Conservation (phyloP, 2,797 vertebrate species). For the Acipenser transmontanus region DNA sequence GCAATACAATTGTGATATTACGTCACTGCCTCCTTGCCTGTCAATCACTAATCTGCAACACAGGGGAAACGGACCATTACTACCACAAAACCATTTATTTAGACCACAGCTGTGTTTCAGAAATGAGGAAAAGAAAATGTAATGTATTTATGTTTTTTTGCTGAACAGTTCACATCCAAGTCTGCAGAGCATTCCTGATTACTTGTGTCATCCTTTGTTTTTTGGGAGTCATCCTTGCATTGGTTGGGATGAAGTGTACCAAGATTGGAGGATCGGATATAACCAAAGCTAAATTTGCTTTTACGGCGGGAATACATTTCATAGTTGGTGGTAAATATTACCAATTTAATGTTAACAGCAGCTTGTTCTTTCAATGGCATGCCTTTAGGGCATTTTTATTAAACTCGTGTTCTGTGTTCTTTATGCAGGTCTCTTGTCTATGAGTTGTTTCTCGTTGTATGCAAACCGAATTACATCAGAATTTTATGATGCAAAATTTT, state of each 20-base stretch:
- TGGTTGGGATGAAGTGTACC: constrained; percentile 74
- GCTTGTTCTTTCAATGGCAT: not conserved
- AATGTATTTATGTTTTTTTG: not conserved
- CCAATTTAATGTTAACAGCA: not conserved
- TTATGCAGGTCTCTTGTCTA: constrained; percentile 56
- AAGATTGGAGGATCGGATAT: constrained; percentile 65
- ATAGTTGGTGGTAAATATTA: constrained; percentile 51
- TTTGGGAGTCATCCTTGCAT: constrained; percentile 57
- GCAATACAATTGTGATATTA: too few relatives aligned
- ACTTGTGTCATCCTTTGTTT: constrained; percentile 57
- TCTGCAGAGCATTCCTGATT: constrained; percentile 68
- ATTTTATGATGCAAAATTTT: constrained; percentile 51
- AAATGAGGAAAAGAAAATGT: not conserved
- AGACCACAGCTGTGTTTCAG: not conserved
- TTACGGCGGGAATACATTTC: constrained; percentile 64
- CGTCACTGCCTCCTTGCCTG: too few relatives aligned
- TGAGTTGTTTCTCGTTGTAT: constrained; percentile 60
- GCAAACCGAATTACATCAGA: constrained; percentile 55
- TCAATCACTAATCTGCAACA: too few relatives aligned
- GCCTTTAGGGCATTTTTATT: not conserved
- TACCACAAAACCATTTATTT: not conserved
- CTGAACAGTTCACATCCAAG: constrained; percentile 62
- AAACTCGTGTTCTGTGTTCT: not conserved
- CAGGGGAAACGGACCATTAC: too few relatives aligned
- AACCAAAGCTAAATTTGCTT: constrained; percentile 58